Evolutionary conservation across 2,797 vertebrate species (phyloP).

Genomic region (Knipowitschia caucasica): DNA sequence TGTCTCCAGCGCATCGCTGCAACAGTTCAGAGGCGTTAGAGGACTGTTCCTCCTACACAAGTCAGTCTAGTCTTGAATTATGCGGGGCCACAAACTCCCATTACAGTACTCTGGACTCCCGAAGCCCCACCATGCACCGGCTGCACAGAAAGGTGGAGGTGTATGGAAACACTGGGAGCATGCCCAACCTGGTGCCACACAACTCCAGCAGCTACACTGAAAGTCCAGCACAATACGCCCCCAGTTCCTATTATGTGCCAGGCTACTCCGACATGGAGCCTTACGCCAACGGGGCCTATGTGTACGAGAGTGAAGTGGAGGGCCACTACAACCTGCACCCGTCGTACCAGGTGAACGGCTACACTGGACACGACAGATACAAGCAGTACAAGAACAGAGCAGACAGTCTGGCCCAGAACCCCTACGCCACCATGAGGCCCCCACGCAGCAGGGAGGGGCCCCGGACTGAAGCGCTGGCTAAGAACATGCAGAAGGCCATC

Average conservation of each 20-base stretch:
- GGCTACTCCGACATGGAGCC: slow-evolving; percentile 84
- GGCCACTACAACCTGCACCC: slow-evolving; percentile 94
- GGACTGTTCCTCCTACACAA: slow-evolving; percentile 90
- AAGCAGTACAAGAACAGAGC: slow-evolving; percentile 81
- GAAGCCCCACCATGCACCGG: slow-evolving; percentile 80
- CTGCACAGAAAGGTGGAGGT: slow-evolving; percentile 84
- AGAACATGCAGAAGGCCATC: slow-evolving; percentile 95
- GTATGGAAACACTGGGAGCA: slow-evolving; percentile 87
- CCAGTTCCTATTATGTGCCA: slow-evolving; percentile 81
- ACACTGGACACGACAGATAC: slow-evolving; percentile 81
- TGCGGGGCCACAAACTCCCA: slow-evolving; percentile 73
- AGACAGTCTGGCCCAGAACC: slow-evolving; percentile 85
- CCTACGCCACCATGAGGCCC: slow-evolving; percentile 89
- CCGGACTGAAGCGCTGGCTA: slow-evolving; percentile 84
- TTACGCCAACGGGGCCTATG: slow-evolving; percentile 80
- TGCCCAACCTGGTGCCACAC: slow-evolving; percentile 91
- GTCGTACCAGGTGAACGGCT: slow-evolving; percentile 82
- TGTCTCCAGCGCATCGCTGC: slow-evolving; percentile 85
- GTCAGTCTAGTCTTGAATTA: slow-evolving; percentile 90
- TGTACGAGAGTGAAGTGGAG: slow-evolving; percentile 90
- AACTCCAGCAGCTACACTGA: slow-evolving; percentile 77
- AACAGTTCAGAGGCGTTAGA: slow-evolving; percentile 92
- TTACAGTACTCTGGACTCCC: slow-evolving; percentile 76
- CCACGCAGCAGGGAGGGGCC: slow-evolving; percentile 82
- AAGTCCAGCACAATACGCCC: slow-evolving; percentile 73